These are phyloP conservation scores for Lycopodina hypogea DNA, from an alignment of 37 sponge, comb jelly and placozoan genomes.

Conservation along the genomic window DNA sequence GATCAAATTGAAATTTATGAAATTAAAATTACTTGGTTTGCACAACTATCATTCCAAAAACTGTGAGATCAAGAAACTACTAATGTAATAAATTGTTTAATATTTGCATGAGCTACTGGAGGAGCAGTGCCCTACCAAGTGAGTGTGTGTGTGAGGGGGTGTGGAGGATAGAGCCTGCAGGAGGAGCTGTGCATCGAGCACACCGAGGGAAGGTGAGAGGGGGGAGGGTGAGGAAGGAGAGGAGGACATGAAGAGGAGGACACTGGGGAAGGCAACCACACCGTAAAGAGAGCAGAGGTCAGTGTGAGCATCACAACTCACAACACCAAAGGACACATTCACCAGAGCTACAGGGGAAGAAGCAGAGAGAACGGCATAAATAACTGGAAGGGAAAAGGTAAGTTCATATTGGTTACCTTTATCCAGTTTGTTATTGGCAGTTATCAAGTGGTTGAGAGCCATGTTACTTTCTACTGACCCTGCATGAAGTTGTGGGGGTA, in stretches of 20 bases:
- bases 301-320: slow-evolving; percentile 62
- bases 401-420: slow-evolving; percentile 1
- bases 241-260: slow-evolving; percentile 34
- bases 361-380: not conserved
- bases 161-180: slow-evolving; percentile 17
- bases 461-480: slow-evolving; percentile 29
- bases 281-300: slow-evolving; percentile 45
- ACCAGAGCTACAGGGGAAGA: slow-evolving; percentile 1
- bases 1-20: no score
- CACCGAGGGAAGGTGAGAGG: slow-evolving; percentile 9
- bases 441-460: slow-evolving; percentile 22
- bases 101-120: no score
- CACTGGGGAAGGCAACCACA: slow-evolving; percentile 47
- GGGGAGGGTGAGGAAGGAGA: not conserved
- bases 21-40: no score
- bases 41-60: no score
- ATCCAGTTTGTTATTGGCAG: slow-evolving; percentile 17
- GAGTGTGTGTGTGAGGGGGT: no score
- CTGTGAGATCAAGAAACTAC: no score
- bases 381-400: not conserved
- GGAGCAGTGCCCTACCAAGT: no score
- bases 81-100: no score
- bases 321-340: slow-evolving; percentile 19
- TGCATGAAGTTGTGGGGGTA: not conserved
- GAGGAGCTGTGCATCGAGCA: slow-evolving; percentile 30